phyloP scores from a whole-genome alignment of 2,888 invertebrate species.

The Embidobia sp. region DNA sequence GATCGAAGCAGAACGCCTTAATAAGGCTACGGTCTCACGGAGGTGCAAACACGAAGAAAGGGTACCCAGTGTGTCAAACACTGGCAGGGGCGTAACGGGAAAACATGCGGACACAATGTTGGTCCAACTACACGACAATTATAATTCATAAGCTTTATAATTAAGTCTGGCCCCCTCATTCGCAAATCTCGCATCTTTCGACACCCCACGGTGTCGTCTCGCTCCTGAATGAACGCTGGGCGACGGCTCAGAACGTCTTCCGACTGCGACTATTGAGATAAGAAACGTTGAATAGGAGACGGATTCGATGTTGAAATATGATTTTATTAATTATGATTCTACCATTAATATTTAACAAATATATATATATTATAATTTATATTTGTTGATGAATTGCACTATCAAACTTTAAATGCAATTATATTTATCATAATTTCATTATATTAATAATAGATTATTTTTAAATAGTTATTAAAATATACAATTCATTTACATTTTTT shows the following conservation, averaged over 20 bases:
- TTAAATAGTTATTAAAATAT: too few relatives aligned
- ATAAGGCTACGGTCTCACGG: constrained; percentile 72
- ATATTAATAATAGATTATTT: too few relatives aligned
- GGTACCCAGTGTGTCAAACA: constrained; percentile 76
- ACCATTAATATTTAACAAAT: constrained; percentile 1
- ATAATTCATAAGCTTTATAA: constrained; percentile 81
- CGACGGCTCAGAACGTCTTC: constrained; percentile 56
- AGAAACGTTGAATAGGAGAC: constrained; percentile 12
- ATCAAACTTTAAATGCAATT: too few relatives aligned
- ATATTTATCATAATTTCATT: too few relatives aligned
- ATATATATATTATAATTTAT: too few relatives aligned
- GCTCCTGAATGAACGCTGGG: constrained; percentile 29
- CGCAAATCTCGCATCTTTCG: constrained; percentile 70
- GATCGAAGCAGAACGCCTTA: constrained; percentile 52
- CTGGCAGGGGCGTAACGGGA: constrained; percentile 79
- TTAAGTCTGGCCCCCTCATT: constrained; percentile 74
- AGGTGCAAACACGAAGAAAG: constrained; percentile 75
- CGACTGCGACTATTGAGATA: constrained; percentile 22
- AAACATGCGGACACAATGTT: constrained; percentile 81
- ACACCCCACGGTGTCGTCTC: constrained; percentile 67
- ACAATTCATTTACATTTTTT: too few relatives aligned
- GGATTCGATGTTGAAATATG: neutral
- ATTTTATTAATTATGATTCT: constrained; percentile 1
- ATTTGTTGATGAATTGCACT: too few relatives aligned
- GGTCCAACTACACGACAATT: constrained; percentile 82